These are phyloP conservation scores for Rhinogobio ventralis DNA, from an alignment of 2,797 vertebrate species.

Conservation along the genomic window DNA sequence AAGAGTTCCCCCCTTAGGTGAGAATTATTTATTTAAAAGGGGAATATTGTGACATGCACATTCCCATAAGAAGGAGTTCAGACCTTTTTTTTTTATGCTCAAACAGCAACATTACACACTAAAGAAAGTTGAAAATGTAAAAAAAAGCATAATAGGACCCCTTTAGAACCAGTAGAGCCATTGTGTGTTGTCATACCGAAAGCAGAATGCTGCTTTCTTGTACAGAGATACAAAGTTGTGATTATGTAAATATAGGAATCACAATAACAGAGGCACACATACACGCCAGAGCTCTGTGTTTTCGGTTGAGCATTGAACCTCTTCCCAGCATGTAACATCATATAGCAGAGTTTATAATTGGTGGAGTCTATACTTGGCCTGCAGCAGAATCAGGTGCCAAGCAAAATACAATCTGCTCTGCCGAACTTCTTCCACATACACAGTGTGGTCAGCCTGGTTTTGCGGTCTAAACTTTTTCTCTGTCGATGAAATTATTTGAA, in stretches of 20 bases:
- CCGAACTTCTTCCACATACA: constrained; percentile 12
- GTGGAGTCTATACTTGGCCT: constrained; percentile 27
- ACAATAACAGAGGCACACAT: neutral
- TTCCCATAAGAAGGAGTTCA: too few relatives aligned
- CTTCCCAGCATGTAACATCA: constrained; percentile 6
- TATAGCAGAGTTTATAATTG: constrained; percentile 20
- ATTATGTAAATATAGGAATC: neutral
- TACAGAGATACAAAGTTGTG: neutral
- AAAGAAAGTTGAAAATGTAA: neutral
- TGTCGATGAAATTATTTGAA: constrained; percentile 2
- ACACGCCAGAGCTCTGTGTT: neutral
- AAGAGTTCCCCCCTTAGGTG: too few relatives aligned
- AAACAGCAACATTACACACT: neutral
- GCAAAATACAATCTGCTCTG: constrained; percentile 28
- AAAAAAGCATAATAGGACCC: neutral
- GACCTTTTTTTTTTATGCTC: too few relatives aligned
- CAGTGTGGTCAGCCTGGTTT: constrained; percentile 43
- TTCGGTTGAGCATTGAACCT: neutral
- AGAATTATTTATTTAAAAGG: too few relatives aligned
- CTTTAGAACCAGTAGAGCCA: neutral
- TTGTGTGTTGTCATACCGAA: neutral
- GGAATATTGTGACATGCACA: too few relatives aligned
- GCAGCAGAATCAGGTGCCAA: constrained; percentile 43
- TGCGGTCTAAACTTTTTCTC: constrained; percentile 55
- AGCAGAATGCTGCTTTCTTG: neutral